These are phyloP conservation scores for Thunnus maccoyii DNA, from an alignment of 2,113 vertebrate species.

Conservation along the genomic window DNA sequence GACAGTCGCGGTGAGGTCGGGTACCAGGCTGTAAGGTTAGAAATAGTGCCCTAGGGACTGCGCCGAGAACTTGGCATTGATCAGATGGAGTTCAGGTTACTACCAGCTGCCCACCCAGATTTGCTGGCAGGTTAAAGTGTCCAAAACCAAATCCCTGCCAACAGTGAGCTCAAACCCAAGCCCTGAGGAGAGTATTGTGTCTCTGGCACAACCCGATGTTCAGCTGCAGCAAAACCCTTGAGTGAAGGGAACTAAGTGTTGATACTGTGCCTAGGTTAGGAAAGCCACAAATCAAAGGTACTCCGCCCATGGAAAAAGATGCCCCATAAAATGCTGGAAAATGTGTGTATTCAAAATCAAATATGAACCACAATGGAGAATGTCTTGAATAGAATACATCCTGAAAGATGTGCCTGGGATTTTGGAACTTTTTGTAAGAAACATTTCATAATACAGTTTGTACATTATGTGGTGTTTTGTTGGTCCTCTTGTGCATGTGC, in stretches of 20 bases:
- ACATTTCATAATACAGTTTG: neutral
- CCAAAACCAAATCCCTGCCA: constrained; percentile 78
- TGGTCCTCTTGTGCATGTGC: neutral
- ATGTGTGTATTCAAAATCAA: constrained; percentile 50
- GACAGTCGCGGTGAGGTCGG: constrained; percentile 60
- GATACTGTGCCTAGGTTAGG: constrained; percentile 59
- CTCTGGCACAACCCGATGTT: constrained; percentile 72
- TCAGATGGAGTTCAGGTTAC: constrained; percentile 77
- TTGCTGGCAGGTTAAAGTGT: constrained; percentile 79
- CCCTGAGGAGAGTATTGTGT: constrained; percentile 76
- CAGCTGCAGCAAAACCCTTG: constrained; percentile 67
- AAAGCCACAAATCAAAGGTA: constrained; percentile 72
- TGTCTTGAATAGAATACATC: constrained; percentile 46
- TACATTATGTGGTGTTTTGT: neutral
- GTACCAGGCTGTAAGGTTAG: constrained; percentile 73
- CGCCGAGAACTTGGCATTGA: constrained; percentile 77
- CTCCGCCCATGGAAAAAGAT: constrained; percentile 68
- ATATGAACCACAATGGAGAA: constrained; percentile 50
- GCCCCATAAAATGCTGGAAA: constrained; percentile 68
- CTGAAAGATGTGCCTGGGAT: constrained; percentile 29
- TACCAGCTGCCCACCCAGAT: constrained; percentile 84
- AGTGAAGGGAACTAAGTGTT: constrained; percentile 48
- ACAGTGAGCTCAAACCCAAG: constrained; percentile 74
- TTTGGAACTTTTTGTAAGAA: constrained; percentile 15
- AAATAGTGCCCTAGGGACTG: constrained; percentile 74